Conservation (phyloP, 2,888 invertebrate genomes). For the Torymus texanus region DNA sequence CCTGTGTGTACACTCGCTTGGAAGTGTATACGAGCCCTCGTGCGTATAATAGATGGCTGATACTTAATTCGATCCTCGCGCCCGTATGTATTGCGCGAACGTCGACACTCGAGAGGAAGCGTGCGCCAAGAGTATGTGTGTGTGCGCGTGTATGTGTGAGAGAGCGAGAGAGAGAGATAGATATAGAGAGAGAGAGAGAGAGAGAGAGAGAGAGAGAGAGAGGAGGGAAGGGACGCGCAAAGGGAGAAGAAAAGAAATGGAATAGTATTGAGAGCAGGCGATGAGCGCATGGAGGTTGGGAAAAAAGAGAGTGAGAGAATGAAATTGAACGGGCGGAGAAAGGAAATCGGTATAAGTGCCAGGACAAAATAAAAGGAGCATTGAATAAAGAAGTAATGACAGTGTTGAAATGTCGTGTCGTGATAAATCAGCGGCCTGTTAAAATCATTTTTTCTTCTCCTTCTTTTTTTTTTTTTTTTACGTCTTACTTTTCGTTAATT, state of each 20-base stretch:
- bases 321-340: not conserved
- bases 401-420: no score
- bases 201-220: not conserved
- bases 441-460: no score
- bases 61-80: constrained; percentile 33
- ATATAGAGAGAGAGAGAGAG: not conserved
- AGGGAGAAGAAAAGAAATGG: not conserved
- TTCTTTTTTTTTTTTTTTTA: no score
- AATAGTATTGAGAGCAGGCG: not conserved
- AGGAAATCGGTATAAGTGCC: no score
- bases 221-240: not conserved
- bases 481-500: not conserved
- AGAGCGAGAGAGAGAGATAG: not conserved
- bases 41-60: constrained; percentile 22
- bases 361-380: not conserved
- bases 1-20: not conserved
- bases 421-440: no score
- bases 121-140: not conserved
- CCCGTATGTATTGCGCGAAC: constrained; percentile 28
- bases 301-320: not conserved
- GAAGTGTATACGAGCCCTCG: constrained; percentile 18
- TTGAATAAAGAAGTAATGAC: no score
- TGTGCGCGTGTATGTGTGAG: not conserved
- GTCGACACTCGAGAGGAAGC: constrained; percentile 25
- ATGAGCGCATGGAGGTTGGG: no score